Evolutionary conservation across 2,797 vertebrate species (phyloP).

Genomic region (Anolis apletophallus): DNA sequence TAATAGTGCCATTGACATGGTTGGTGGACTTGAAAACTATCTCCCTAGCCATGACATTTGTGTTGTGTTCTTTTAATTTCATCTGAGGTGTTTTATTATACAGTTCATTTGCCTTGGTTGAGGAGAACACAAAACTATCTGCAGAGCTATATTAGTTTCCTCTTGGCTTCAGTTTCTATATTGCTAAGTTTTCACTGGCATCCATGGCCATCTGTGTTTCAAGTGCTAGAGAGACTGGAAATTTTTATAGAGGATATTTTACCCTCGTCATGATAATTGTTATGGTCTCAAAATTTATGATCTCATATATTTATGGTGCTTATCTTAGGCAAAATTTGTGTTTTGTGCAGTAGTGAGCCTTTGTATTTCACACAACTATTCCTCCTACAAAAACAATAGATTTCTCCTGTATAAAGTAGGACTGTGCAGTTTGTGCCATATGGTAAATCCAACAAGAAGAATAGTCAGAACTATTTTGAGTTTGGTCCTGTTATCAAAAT

Average conservation of each 20-base stretch:
- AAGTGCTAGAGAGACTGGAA: not conserved
- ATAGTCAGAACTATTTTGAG: not conserved
- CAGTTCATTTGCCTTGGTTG: not conserved
- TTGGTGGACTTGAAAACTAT: not conserved
- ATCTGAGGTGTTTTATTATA: constrained; percentile 23
- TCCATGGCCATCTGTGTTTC: constrained; percentile 12
- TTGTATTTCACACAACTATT: not conserved
- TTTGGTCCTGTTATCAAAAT: not conserved
- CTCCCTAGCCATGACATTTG: constrained; percentile 17
- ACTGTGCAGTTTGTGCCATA: not conserved
- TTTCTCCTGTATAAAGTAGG: not conserved
- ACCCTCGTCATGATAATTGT: not conserved
- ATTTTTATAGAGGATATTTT: not conserved
- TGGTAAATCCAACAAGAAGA: not conserved
- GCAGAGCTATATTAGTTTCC: not conserved
- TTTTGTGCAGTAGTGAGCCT: not conserved
- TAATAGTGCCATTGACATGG: not conserved
- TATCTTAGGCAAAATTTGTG: not conserved
- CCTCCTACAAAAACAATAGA: not conserved
- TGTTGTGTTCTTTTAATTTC: constrained; percentile 35
- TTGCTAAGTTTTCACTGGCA: not conserved
- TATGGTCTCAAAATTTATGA: not conserved
- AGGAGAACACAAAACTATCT: not conserved
- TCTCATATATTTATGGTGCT: not conserved
- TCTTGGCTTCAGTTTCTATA: not conserved